Percentiles rank a stretch among this genome's conserved stretches.
Conservation (phyloP, 2,888 invertebrate genomes). For the Arrhopalites spinosus region DNA sequence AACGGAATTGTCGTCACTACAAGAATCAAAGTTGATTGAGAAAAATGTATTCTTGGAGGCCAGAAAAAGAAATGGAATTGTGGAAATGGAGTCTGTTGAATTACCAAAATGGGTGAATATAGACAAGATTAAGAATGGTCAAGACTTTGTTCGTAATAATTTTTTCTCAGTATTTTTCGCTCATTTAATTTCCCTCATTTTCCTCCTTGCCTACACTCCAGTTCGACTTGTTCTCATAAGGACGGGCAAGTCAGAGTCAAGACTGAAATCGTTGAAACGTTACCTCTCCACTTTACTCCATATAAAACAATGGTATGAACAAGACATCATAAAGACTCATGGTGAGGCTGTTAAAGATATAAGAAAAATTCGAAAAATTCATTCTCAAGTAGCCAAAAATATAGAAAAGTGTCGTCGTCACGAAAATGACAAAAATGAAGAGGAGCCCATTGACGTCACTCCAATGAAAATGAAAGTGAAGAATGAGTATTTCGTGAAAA, state of each 20-base stretch:
- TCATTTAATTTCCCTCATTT: slow-evolving; percentile 76
- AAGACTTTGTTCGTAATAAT: slow-evolving; percentile 72
- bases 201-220: slow-evolving; percentile 75
- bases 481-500: background rate
- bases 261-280: slow-evolving; percentile 71
- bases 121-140: slow-evolving; percentile 62
- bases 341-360: slow-evolving; percentile 42
- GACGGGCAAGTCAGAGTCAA: slow-evolving; percentile 72
- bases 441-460: background rate
- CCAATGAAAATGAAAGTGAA: background rate
- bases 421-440: background rate
- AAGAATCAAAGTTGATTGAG: background rate
- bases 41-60: background rate
- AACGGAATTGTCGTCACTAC: background rate
- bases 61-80: background rate
- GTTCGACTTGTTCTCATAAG: slow-evolving; percentile 73
- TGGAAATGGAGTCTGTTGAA: background rate
- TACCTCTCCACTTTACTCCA: slow-evolving; percentile 81
- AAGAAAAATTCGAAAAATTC: slow-evolving; percentile 43
- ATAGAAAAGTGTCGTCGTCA: background rate
- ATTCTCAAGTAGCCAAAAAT: slow-evolving; percentile 39
- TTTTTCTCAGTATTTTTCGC: slow-evolving; percentile 71
- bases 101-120: slow-evolving; percentile 45
- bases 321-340: slow-evolving; percentile 64
- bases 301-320: slow-evolving; percentile 77